Evolutionary conservation across 1,140 invertebrate genomes (phyloP).

Genomic region (Panagrolaimus sp.): DNA sequence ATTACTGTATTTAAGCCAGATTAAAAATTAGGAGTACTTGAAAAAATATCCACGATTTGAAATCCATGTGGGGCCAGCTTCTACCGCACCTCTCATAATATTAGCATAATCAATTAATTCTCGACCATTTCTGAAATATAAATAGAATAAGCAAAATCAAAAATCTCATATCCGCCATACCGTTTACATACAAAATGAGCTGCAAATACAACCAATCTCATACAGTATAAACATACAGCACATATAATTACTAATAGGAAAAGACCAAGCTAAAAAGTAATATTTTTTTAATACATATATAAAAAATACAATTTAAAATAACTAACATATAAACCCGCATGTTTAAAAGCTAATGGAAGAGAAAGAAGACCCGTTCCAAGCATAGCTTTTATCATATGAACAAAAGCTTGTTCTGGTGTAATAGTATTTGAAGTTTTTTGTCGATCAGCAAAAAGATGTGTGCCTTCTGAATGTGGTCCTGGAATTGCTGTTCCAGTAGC

Average conservation of each 20-base stretch:
- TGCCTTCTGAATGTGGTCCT: constrained; percentile 20
- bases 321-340: constrained; percentile 50
- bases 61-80: constrained; percentile 48
- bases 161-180: neutral
- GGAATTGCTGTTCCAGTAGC: constrained; percentile 2
- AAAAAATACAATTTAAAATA: constrained; percentile 12
- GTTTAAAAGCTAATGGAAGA: constrained; percentile 52
- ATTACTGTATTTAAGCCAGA: neutral
- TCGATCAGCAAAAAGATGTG: constrained; percentile 38
- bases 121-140: constrained; percentile 29
- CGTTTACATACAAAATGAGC: constrained; percentile 50
- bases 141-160: too few relatives aligned
- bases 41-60: constrained; percentile 39
- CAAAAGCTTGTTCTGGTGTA: constrained; percentile 47
- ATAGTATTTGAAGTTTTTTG: constrained; percentile 31
- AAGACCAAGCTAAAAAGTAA: constrained; percentile 45
- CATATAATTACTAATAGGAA: constrained; percentile 44
- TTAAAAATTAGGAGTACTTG: constrained; percentile 24
- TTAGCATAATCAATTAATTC: constrained; percentile 56
- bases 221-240: constrained; percentile 50
- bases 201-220: constrained; percentile 47
- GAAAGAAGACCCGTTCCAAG: constrained; percentile 53
- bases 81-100: constrained; percentile 51
- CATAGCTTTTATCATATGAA: constrained; percentile 57
- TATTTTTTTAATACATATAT: constrained; percentile 17